Conservation (phyloP, 2,797 vertebrate genomes). For the Sphaeramia orbicularis region DNA sequence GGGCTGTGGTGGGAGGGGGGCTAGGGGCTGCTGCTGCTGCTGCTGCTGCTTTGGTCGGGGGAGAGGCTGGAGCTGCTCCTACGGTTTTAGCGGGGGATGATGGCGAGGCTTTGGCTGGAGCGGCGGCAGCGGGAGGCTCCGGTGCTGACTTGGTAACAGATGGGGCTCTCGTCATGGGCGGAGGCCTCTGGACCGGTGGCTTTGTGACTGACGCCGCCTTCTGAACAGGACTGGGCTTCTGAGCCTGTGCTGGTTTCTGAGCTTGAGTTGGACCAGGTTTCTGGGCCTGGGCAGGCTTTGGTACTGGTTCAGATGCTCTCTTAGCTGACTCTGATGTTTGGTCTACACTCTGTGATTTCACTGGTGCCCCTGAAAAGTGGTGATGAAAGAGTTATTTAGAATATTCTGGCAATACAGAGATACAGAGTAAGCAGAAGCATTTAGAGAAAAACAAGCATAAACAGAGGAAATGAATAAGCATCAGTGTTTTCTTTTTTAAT, state of each 20-base stretch:
- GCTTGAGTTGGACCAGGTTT: slow-evolving; percentile 64
- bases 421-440: slow-evolving; percentile 55
- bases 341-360: slow-evolving; percentile 94
- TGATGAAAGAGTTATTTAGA: slow-evolving; percentile 86
- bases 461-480: slow-evolving; percentile 24
- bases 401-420: background rate
- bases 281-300: slow-evolving; percentile 83
- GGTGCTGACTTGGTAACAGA: slow-evolving; percentile 69
- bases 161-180: slow-evolving; percentile 77
- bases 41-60: slow-evolving; percentile 53
- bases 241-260: slow-evolving; percentile 66
- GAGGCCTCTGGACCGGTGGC: slow-evolving; percentile 78
- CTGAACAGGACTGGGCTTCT: slow-evolving; percentile 75
- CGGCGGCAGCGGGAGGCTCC: slow-evolving; percentile 54
- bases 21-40: slow-evolving; percentile 22
- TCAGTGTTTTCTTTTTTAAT: background rate
- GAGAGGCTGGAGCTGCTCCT: slow-evolving; percentile 36
- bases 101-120: slow-evolving; percentile 59
- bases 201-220: slow-evolving; percentile 75
- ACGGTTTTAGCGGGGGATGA: slow-evolving; percentile 57
- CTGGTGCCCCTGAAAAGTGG: slow-evolving; percentile 91
- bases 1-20: slow-evolving; percentile 24
- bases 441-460: slow-evolving; percentile 11
- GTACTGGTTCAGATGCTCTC: slow-evolving; percentile 83
- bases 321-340: slow-evolving; percentile 81